Evolutionary conservation across 2,888 invertebrate genomes (phyloP).

Genomic region (Agonopterix arenella): DNA sequence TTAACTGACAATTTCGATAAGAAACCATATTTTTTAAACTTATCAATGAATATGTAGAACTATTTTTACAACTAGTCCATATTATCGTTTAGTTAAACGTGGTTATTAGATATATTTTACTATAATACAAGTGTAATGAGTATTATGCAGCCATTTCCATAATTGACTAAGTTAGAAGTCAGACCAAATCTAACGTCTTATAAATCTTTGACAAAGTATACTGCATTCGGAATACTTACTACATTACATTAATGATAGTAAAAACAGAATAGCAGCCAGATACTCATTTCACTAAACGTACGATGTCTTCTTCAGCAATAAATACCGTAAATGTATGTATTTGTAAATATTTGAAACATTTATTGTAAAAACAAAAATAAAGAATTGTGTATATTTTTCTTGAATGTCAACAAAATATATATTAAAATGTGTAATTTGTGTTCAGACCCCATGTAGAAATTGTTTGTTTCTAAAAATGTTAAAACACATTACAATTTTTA

Average conservation of each 20-base stretch:
- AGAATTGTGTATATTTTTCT: slow-evolving; percentile 68
- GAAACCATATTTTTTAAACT: slow-evolving; percentile 35
- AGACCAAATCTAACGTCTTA: neutral
- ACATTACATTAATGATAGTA: no score
- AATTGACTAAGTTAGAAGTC: neutral
- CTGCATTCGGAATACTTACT: no score
- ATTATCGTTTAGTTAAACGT: slow-evolving; percentile 57
- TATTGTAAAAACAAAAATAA: slow-evolving; percentile 62
- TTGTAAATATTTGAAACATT: slow-evolving; percentile 65
- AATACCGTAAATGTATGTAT: slow-evolving; percentile 51
- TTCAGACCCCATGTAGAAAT: no score
- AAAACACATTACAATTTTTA: neutral
- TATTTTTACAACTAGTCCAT: slow-evolving; percentile 73
- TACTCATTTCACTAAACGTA: slow-evolving; percentile 17
- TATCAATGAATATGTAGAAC: slow-evolving; percentile 42
- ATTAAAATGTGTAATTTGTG: neutral
- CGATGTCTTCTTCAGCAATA: slow-evolving; percentile 70
- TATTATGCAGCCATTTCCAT: slow-evolving; percentile 21
- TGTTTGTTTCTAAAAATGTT: no score
- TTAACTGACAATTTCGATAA: slow-evolving; percentile 22
- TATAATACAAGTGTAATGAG: slow-evolving; percentile 43
- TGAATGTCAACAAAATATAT: slow-evolving; percentile 45
- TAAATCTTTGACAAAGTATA: neutral
- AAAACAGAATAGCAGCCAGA: neutral
- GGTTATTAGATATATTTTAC: slow-evolving; percentile 60